These are phyloP conservation scores for Penaeus japonicus DNA, from an alignment of 1,140 invertebrate species.

Conservation along the genomic window DNA sequence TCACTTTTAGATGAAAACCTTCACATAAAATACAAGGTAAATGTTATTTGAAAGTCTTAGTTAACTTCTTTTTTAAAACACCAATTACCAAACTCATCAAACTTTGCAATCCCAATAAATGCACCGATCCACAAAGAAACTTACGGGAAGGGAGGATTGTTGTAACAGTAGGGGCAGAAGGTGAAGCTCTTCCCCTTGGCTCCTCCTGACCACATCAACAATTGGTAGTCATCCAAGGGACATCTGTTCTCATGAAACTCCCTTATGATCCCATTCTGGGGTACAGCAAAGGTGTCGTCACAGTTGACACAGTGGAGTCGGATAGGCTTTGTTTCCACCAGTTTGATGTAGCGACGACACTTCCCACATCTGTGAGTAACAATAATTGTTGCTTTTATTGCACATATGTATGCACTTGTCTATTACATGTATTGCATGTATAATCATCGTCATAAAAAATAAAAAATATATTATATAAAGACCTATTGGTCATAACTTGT, in stretches of 20 bases:
- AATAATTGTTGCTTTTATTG: neutral
- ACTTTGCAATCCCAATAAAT: neutral
- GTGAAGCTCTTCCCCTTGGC: slow-evolving; percentile 91
- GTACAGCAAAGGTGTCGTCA: slow-evolving; percentile 94
- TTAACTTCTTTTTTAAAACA: too few relatives aligned
- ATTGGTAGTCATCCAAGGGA: slow-evolving; percentile 94
- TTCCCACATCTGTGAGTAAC: slow-evolving; percentile 84
- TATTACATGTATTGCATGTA: too few relatives aligned
- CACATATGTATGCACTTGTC: too few relatives aligned
- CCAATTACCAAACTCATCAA: too few relatives aligned
- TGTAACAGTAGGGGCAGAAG: slow-evolving; percentile 98
- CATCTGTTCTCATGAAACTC: slow-evolving; percentile 96
- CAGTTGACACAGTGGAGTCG: slow-evolving; percentile 94
- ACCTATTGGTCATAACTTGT: too few relatives aligned
- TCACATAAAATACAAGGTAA: too few relatives aligned
- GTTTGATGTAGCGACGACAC: slow-evolving; percentile 96
- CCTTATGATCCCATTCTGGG: slow-evolving; percentile 91
- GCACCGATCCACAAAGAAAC: slow-evolving; percentile 19
- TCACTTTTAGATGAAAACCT: too few relatives aligned
- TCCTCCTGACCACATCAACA: slow-evolving; percentile 91
- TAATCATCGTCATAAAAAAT: too few relatives aligned
- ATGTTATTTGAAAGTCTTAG: too few relatives aligned
- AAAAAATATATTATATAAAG: too few relatives aligned
- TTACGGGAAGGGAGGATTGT: slow-evolving; percentile 94
- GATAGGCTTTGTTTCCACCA: slow-evolving; percentile 92